Evolutionary conservation across 2,888 invertebrate genomes (phyloP).

Genomic region (Dryococelus australis): DNA sequence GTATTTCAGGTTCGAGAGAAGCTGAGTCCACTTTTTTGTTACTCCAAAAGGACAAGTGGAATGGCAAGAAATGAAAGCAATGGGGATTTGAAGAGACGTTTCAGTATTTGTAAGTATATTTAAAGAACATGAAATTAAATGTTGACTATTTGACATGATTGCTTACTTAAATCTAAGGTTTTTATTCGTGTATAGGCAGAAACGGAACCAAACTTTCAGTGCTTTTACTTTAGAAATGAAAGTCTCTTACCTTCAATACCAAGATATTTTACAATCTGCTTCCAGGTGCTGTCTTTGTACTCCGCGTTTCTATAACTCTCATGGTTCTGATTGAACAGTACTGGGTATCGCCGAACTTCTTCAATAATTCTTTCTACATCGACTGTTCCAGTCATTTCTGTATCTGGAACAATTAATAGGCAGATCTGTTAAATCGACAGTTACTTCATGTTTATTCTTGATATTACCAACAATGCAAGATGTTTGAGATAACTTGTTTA

Average conservation of each 20-base stretch:
- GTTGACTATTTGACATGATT: not conserved
- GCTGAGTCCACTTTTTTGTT: not conserved
- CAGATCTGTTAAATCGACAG: not conserved
- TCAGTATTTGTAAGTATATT: too few species aligned
- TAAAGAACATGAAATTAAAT: not conserved
- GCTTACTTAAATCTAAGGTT: too few species aligned
- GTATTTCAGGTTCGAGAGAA: constrained; percentile 13
- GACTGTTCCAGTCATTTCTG: not conserved
- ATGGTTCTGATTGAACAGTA: not conserved
- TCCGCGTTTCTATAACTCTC: not conserved
- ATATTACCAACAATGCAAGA: too few species aligned
- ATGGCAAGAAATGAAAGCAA: constrained; percentile 11
- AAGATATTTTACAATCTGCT: not conserved
- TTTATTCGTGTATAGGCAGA: too few species aligned
- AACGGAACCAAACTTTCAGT: too few species aligned
- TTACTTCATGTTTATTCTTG: too few species aligned
- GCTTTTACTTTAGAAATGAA: not conserved
- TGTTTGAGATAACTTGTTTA: too few species aligned
- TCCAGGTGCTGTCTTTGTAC: not conserved
- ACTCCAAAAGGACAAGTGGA: not conserved
- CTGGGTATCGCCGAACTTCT: not conserved
- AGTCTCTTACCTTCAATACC: not conserved
- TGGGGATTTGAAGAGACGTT: not conserved
- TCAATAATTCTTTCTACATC: not conserved
- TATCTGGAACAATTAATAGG: not conserved